phyloP scores from a whole-genome alignment of 2,888 invertebrate genomes.

The Odontothrips loti region DNA sequence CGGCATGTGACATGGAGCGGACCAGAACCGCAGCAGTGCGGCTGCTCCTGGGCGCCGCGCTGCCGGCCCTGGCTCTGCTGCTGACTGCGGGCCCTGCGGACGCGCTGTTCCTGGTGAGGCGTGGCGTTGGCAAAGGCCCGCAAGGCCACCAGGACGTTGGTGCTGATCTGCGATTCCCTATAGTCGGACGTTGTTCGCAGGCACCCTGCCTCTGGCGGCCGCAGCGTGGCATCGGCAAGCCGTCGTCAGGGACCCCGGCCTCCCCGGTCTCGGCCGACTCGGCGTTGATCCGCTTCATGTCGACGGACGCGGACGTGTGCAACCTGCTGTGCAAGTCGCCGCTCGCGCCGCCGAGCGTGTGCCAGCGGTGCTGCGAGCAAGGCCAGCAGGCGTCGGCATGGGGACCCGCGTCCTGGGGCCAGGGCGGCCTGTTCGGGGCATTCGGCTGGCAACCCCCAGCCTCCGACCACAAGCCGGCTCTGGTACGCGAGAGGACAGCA shows the following conservation, averaged over 20 bases:
- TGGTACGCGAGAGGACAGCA: background rate
- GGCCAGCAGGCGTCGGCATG: background rate
- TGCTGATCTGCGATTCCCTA: no score
- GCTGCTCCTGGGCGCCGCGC: no score
- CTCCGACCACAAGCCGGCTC: background rate
- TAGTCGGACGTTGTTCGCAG: background rate
- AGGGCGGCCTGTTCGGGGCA: background rate
- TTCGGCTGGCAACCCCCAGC: background rate
- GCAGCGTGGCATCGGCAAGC: background rate
- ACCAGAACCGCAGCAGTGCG: no score
- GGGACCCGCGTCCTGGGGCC: background rate
- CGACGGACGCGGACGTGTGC: conserved; percentile 11
- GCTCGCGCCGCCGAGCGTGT: background rate
- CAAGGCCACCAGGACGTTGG: no score
- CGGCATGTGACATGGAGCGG: no score
- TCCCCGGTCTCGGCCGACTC: background rate
- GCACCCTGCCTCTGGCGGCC: background rate
- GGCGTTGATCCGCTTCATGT: background rate
- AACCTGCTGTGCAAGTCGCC: background rate
- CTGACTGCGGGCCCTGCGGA: no score
- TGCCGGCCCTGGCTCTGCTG: no score
- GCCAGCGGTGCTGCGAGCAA: background rate
- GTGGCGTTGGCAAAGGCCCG: no score
- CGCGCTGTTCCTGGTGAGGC: no score
- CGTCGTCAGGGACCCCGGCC: background rate